Evolutionary conservation across 2,888 invertebrate genomes (phyloP), one percentile per base, ranked within the genome.

Genomic region (Aleiodes alternator): DNA sequence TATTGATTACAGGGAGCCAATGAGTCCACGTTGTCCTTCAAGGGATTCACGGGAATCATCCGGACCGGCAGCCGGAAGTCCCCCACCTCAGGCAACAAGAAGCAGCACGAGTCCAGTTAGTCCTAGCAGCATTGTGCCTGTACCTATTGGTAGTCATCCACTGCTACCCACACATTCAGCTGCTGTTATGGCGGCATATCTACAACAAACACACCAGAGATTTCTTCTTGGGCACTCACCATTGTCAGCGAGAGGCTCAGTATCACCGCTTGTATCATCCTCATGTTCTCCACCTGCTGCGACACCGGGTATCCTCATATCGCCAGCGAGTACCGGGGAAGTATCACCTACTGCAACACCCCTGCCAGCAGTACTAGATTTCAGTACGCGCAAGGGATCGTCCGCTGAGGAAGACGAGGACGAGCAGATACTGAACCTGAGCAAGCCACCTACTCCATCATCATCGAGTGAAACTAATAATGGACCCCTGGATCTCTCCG

Each of bases 401-500:
- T 91, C 76, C 84, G 92, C 76, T 29, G 92, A 92, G 31, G 90
- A 91, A 53, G 93, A 92, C 68, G 91, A 92, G 74, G 93, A 93
- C 55, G 92, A 92, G 78, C 94, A 95, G 80, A 94, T 92, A 50
- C 92, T 95, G 78, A 95, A 95, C 88, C 91, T 95, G 64, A 94
- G 93, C 86, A 95, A 95, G 88, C 90, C 92, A 0, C 92, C 93
- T 79, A 90, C 92, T 3, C 92, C 92, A n/a, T 90, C 91, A 0
- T 89, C 90, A 0, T 88, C 90, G 0, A 92, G 93, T 84, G 90
- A 91, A 38, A 88, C 89, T 4, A 90, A 90, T 77, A 92, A 92
- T 84, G 93, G 95, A 82, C 96, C 97, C 0, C 90, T 97, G 78
- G 97, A 97, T 88, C 90, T 97, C 57, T 96, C 96, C 0, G 94